phyloP scores from a whole-genome alignment of 2,888 invertebrate genomes.

The Stictocephala bisonia region DNA sequence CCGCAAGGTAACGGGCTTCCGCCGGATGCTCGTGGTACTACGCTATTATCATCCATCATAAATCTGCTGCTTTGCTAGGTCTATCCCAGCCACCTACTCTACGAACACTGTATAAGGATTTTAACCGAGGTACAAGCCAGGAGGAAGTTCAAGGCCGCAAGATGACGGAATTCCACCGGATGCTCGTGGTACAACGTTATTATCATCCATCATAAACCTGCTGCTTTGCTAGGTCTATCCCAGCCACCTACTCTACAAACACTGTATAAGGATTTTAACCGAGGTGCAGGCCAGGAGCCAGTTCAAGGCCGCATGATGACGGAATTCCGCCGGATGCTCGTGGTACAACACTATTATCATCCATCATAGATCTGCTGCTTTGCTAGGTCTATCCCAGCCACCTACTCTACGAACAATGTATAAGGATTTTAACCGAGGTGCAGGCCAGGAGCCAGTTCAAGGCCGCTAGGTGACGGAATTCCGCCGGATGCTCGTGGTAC shows the following conservation, averaged over 20 bases:
- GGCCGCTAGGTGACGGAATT: neutral
- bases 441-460: slow-evolving; percentile 5
- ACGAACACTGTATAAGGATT: no score
- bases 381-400: no score
- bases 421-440: no score
- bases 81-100: no score
- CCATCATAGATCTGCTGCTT: neutral
- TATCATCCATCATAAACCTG: neutral
- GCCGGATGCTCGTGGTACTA: neutral
- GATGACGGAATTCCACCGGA: neutral
- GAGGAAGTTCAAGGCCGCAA: slow-evolving; percentile 2
- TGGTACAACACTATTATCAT: neutral
- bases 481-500: neutral
- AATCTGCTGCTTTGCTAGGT: no score
- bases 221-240: no score
- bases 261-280: no score
- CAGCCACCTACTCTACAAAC: no score
- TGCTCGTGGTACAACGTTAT: neutral
- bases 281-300: no score
- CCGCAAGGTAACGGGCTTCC: neutral
- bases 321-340: neutral
- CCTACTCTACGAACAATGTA: no score
- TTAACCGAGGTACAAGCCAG: no score
- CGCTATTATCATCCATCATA: neutral
- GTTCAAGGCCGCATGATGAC: slow-evolving; percentile 12